Conservation (phyloP, 2,797 vertebrate species). For the Mustela erminea region DNA sequence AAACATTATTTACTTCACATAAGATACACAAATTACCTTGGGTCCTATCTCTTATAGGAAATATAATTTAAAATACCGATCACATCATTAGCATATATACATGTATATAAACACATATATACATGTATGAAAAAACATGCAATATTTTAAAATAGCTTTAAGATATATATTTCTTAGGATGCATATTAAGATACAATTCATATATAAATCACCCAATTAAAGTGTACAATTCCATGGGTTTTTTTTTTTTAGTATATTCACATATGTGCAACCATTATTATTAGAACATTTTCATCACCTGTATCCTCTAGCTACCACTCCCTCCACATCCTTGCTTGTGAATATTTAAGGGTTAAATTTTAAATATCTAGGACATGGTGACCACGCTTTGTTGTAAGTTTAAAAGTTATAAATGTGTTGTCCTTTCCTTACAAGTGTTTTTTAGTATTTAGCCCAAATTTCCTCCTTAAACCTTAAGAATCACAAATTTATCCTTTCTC, state of each 20-base stretch:
- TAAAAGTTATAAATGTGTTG: conserved; percentile 19
- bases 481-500: conserved; percentile 5
- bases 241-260: conserved; percentile 40
- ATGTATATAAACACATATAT: neutral
- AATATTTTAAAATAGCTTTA: conserved; percentile 27
- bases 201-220: conserved; percentile 14
- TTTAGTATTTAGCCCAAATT: conserved; percentile 36
- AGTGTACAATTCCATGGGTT: neutral
- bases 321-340: neutral
- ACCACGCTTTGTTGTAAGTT: neutral
- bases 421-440: neutral
- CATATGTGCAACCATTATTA: conserved; percentile 11
- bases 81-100: neutral
- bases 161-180: neutral
- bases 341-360: conserved; percentile 40
- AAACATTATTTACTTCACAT: neutral
- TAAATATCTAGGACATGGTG: neutral
- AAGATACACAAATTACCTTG: conserved; percentile 16
- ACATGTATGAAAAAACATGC: neutral
- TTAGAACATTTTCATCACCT: conserved; percentile 11
- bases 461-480: neutral
- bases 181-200: conserved; percentile 7
- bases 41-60: conserved; percentile 24
- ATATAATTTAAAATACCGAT: conserved; percentile 22
- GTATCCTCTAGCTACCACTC: neutral